These are phyloP conservation scores for Mystacornis crossleyi DNA, from an alignment of 2,113 vertebrate species.

Conservation along the genomic window DNA sequence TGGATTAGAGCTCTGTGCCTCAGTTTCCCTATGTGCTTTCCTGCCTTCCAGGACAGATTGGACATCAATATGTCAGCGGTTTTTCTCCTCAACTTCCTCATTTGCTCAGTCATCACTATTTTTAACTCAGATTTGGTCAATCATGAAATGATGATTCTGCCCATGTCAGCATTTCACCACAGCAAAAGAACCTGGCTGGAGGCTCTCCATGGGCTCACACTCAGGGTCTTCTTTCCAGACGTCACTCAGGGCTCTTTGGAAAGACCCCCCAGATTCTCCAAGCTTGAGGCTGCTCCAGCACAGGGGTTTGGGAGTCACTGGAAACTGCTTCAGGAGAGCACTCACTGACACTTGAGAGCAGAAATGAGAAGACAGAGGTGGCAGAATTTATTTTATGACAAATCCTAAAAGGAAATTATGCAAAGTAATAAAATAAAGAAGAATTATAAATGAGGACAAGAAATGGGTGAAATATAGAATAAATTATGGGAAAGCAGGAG, in stretches of 20 bases:
- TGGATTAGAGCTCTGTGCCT: not conserved
- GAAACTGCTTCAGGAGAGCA: not conserved
- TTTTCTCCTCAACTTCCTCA: not conserved
- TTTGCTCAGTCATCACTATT: not conserved
- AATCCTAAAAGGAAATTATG: constrained; percentile 71
- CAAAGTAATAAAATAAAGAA: constrained; percentile 74
- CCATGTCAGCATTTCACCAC: not conserved
- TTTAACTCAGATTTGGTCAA: not conserved
- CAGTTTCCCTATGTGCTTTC: not conserved
- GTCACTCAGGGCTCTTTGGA: not conserved
- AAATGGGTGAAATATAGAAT: constrained; percentile 58
- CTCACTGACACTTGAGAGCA: not conserved
- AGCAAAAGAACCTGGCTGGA: not conserved
- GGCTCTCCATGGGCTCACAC: not conserved
- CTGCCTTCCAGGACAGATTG: not conserved
- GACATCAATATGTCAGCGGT: not conserved
- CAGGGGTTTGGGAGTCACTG: not conserved
- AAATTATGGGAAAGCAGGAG: constrained; percentile 37
- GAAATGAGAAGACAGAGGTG: constrained; percentile 26
- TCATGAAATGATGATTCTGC: not conserved
- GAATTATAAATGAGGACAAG: constrained; percentile 66
- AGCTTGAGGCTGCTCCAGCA: not conserved
- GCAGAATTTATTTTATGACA: constrained; percentile 64
- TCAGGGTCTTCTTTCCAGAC: not conserved
- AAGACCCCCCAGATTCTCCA: not conserved